phyloP scores from a whole-genome alignment of 2,888 invertebrate species.

The Argynnis bischoffii region DNA sequence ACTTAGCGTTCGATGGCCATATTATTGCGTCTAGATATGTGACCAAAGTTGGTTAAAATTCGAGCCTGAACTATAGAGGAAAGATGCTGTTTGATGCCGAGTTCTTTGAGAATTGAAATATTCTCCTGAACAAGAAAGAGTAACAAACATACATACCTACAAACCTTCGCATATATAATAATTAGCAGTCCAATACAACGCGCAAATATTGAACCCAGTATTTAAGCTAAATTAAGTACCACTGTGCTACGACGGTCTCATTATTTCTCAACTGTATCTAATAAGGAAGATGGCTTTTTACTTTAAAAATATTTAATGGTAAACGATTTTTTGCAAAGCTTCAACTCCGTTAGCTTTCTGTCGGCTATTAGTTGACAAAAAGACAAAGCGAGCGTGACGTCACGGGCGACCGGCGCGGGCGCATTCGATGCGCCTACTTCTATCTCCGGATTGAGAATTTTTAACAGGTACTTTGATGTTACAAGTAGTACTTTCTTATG shows the following conservation, averaged over 20 bases:
- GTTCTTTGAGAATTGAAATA: no score
- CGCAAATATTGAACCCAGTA: no score
- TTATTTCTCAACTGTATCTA: not conserved
- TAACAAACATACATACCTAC: no score
- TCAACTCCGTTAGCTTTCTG: conserved; percentile 14
- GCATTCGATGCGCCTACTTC: conserved; percentile 48
- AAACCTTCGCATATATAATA: no score
- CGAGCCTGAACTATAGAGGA: no score
- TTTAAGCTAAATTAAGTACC: not conserved
- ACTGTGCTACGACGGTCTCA: not conserved
- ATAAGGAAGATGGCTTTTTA: not conserved
- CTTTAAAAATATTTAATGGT: not conserved
- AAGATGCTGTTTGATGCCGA: no score
- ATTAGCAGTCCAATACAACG: no score
- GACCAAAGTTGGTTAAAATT: no score
- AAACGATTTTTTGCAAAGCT: conserved; percentile 7
- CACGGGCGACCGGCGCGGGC: conserved; percentile 50
- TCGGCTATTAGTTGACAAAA: conserved; percentile 35
- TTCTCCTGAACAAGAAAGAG: no score
- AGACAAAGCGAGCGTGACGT: conserved; percentile 48
- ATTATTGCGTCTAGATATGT: no score
- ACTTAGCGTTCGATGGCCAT: no score
- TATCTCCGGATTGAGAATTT: conserved; percentile 36
- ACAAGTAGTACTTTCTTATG: not conserved
- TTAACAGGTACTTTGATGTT: conserved; percentile 27